These are phyloP conservation scores for Setipinna tenuifilis DNA, from an alignment of 2,797 vertebrate genomes.

Conservation along the genomic window DNA sequence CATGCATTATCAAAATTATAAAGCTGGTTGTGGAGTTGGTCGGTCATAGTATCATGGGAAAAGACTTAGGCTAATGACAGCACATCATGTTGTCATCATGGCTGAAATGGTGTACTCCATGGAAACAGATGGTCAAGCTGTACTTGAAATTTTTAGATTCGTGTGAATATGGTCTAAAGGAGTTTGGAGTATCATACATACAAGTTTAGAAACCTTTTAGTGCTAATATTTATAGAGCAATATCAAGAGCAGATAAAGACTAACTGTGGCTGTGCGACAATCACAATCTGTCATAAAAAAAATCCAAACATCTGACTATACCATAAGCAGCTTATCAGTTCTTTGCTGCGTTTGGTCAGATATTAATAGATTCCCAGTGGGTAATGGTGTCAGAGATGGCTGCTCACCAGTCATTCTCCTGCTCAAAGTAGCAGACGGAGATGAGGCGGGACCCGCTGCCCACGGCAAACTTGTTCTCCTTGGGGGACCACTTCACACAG, in stretches of 20 bases:
- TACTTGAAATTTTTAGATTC: not conserved
- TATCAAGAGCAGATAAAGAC: not conserved
- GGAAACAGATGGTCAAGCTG: not conserved
- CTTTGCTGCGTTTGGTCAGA: conserved; percentile 7
- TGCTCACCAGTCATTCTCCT: conserved; percentile 97
- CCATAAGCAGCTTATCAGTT: conserved; percentile 33
- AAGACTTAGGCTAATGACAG: not conserved
- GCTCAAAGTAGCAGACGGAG: conserved; percentile 98
- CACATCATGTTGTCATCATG: not conserved
- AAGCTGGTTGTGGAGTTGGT: not conserved
- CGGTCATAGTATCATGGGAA: not conserved
- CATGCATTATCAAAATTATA: conserved; percentile 13
- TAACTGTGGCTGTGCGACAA: not conserved
- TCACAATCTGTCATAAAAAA: conserved; percentile 25
- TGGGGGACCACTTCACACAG: conserved; percentile 96
- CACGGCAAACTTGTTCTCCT: conserved; percentile 98
- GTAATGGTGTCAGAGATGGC: not conserved
- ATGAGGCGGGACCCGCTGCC: conserved; percentile 96
- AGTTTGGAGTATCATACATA: not conserved
- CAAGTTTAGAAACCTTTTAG: not conserved
- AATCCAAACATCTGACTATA: conserved; percentile 23
- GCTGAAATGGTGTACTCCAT: not conserved
- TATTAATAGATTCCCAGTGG: not conserved
- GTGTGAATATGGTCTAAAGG: not conserved
- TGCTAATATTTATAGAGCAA: not conserved